These are phyloP conservation scores for Pygmarrhopalites habei DNA, from an alignment of 1,140 invertebrate species.

Conservation along the genomic window DNA sequence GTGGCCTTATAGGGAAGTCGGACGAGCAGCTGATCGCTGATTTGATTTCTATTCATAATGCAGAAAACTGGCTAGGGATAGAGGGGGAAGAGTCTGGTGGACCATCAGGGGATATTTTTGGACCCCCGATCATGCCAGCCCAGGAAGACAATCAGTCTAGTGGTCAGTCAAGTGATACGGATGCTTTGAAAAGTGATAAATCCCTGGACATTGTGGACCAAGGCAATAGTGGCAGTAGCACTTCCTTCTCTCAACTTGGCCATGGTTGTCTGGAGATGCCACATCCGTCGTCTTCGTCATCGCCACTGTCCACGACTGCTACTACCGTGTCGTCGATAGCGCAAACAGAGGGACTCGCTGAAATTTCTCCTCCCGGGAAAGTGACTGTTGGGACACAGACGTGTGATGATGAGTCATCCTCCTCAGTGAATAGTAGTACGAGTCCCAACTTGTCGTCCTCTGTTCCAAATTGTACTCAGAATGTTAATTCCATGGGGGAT, in stretches of 20 bases:
- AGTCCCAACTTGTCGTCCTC: background rate
- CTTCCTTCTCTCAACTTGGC: background rate
- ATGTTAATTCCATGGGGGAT: background rate
- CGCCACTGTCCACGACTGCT: background rate
- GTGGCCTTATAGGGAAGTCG: slow-evolving; percentile 81
- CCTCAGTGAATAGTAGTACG: slow-evolving; percentile 4
- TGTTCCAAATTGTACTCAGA: background rate
- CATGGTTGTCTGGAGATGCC: no score
- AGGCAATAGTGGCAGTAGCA: background rate
- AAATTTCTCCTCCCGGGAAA: slow-evolving; percentile 41
- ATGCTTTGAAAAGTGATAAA: slow-evolving; percentile 13
- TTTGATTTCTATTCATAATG: slow-evolving; percentile 83
- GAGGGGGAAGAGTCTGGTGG: slow-evolving; percentile 58
- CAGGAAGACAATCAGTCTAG: background rate
- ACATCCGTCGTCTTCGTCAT: background rate
- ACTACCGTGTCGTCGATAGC: background rate
- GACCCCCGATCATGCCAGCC: slow-evolving; percentile 14
- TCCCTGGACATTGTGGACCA: background rate
- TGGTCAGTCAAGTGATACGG: slow-evolving; percentile 10
- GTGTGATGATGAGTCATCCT: slow-evolving; percentile 56
- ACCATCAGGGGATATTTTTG: slow-evolving; percentile 35
- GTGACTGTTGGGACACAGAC: slow-evolving; percentile 76
- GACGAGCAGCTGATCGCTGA: slow-evolving; percentile 84
- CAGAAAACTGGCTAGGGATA: slow-evolving; percentile 86
- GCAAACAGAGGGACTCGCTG: background rate